Evolutionary conservation across 2,113 vertebrate genomes (phyloP), one percentile per base, ranked within the genome.

Genomic region (Nerophis lumbriciformis): DNA sequence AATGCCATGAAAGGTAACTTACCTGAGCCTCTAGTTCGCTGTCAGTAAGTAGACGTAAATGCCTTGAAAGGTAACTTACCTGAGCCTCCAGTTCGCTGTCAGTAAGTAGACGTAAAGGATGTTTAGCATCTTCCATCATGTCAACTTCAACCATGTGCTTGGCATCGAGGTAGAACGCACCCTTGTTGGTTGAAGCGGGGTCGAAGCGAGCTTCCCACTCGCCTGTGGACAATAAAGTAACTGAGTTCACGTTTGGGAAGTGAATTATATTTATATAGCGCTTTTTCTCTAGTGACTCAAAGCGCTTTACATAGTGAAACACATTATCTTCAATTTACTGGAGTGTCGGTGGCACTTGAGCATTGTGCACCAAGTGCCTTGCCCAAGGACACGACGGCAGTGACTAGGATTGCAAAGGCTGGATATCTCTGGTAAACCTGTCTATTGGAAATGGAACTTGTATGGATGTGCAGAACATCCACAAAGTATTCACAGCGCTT

Each of bases 131-230:
- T 62, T 92, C 91, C 96, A 98, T 99, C 93, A 98, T 94, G 53
- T 95, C 92, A 54, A 97, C 93, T 0, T 91, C 87, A 65, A 96
- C 92, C 2, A 89, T 79, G 0, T 86, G 86, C 1, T 90, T 65
- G 13, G 92, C 76, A 2, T 94, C 90, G 28, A 98, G 83, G 80
- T 94, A 83, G 84, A 99, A 99, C 2, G 76, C 69, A 2, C 91
- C 92, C 63, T 68, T 89, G 19, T 78, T 69, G 47, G 97, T 98
- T 61, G 93, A 89, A 16, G 67, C 87, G 0, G 92, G 90, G 65
- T 98, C 93, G 78, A 99, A 99, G 36, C 88, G 92, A 75, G 75
- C 88, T 72, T 72, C 88, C 97, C 97, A 99, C 77, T 94, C 88
- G 50, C 93, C 97, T 99, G 81, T 15, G n/a, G 38, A 52, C 59